Evolutionary conservation across 2,113 vertebrate genomes (phyloP).

Genomic region (Dromaius novaehollandiae): DNA sequence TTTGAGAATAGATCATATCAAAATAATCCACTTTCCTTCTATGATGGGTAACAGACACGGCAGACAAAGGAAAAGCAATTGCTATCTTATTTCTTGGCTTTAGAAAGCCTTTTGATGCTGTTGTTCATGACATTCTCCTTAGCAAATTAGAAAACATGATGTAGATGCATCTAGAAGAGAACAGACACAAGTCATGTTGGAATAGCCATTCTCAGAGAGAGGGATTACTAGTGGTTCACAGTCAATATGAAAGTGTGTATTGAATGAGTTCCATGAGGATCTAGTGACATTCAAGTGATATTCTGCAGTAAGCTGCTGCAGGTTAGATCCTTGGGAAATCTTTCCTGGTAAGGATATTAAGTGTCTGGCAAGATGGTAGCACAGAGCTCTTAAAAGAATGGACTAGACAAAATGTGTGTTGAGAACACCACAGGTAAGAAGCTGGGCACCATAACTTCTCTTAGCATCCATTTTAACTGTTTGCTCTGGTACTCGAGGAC

Average conservation of each 20-base stretch:
- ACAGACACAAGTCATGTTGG: not conserved
- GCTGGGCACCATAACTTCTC: not conserved
- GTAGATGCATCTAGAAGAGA: not conserved
- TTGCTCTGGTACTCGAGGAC: not conserved
- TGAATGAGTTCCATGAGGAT: not conserved
- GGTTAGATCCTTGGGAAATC: not conserved
- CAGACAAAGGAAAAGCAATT: not conserved
- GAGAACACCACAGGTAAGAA: not conserved
- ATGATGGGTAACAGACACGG: not conserved
- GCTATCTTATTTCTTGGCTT: not conserved
- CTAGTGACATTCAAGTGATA: not conserved
- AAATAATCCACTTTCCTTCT: conserved; percentile 1
- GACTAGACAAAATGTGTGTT: not conserved
- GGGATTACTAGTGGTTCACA: not conserved
- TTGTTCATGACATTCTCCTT: not conserved
- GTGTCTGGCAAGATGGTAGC: not conserved
- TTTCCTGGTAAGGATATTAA: not conserved
- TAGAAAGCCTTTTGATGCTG: not conserved
- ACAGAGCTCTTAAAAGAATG: not conserved
- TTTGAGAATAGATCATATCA: not conserved
- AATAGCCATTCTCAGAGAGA: not conserved
- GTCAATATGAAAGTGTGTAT: not conserved
- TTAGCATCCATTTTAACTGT: not conserved
- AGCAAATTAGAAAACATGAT: not conserved
- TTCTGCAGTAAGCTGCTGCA: not conserved